Conservation (phyloP, 2,797 vertebrate genomes). For the Acridotheres tristis region DNA sequence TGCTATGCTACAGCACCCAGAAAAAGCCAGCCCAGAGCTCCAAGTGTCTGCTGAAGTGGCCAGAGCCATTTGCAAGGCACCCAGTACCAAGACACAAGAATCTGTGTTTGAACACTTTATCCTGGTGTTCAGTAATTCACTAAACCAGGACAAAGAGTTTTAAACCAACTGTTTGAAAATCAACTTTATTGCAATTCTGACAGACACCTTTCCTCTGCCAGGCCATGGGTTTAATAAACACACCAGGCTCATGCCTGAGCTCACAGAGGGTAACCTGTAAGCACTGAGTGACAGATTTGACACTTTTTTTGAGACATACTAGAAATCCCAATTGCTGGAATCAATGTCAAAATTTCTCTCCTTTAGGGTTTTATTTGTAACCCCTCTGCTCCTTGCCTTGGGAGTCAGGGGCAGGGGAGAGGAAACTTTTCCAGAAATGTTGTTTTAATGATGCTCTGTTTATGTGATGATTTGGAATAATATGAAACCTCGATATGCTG, state of each 20-base stretch:
- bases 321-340: conserved; percentile 46
- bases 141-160: conserved; percentile 5
- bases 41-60: neutral
- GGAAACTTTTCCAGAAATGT: neutral
- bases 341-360: neutral
- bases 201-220: conserved; percentile 19
- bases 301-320: conserved; percentile 15
- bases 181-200: conserved; percentile 21
- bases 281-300: conserved; percentile 47
- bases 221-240: conserved; percentile 19
- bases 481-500: neutral
- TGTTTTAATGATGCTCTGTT: neutral
- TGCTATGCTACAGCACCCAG: neutral
- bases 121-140: conserved; percentile 9
- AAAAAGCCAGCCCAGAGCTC: neutral
- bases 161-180: neutral
- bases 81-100: neutral
- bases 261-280: conserved; percentile 41
- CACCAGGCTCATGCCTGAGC: conserved; percentile 39
- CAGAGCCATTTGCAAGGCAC: neutral
- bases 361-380: conserved; percentile 5
- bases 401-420: neutral
- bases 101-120: neutral
- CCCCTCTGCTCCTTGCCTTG: neutral
- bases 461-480: neutral